Evolutionary conservation across 2,888 invertebrate genomes (phyloP), one percentile per base, ranked within the genome.

Genomic region (Lamellibrachia satsuma): DNA sequence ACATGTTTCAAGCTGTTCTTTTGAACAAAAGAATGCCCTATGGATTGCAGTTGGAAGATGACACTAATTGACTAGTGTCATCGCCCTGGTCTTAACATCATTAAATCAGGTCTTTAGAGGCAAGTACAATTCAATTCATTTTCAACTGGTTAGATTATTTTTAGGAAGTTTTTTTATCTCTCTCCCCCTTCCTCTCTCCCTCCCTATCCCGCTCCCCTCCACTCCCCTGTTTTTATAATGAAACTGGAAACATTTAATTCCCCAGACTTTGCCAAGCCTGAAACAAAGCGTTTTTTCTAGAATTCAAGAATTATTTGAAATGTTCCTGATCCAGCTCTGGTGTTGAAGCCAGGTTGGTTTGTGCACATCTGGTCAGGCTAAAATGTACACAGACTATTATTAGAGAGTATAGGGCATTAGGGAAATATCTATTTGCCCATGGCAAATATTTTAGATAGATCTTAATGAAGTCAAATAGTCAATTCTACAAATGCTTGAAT

Each of bases 371-470:
- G 75, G 75, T 75, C 75, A 75, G 75, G 22, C 75, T 75, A 75
- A 75, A n/a, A 22, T 75, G 2, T 75, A 75, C 22, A 75, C 22
- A 11, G 22, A 22, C 75, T 75, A 11, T 75, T 75, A 75, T 15
- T n/a, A 75, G 75, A 22, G 22, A 22, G 75, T 75, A 3, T n/a
- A 6, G 22, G 22, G 75, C 75, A 75, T n/a, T 22, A 6, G 75
- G 75, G 75, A 75, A 75, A 75, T 75, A 15, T 75, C 75, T 75
- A 75, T 75, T 75, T 75, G 75, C 22, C 75, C n/a, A 75, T 75
- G 75, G 75, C 75, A 75, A 75, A 75, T 75, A 75, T 75, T 6
- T 22, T 75, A 75, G 75, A 75, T 75, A 75, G 75, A 75, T 75
- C 15, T 75, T 75, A 75, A 75, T 75, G 22, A 75, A 22, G 75